Evolutionary conservation across 2,113 vertebrate genomes (phyloP), one percentile per base, ranked within the genome.

Genomic region (Syrrhaptes paradoxus): DNA sequence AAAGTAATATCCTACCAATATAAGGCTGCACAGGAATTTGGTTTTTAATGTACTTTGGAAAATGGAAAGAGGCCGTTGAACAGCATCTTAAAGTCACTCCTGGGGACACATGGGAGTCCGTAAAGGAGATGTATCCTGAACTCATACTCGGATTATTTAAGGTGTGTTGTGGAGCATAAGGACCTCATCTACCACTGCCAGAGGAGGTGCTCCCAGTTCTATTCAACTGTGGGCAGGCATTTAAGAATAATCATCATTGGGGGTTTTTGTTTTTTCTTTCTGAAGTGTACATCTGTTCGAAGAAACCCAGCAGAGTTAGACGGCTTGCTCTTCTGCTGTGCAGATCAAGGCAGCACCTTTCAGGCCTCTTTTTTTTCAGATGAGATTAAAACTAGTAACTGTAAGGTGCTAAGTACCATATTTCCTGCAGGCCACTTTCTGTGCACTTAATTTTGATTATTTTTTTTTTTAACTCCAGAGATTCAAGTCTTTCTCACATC

Each of bases 61-160:
- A 63, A 51, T 4, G 38, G 32, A 7, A 63, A 61, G 55, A 26
- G 26, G 16, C 20, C 1, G 3, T 9, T 43, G 25, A 74, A 28
- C 17, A 29, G 19, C 11, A 10, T 41, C n/a, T 3, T 24, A 2
- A 24, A 34, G 34, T 55, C 32, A 6, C 25, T 77, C 38, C 21
- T 62, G 41, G 54, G 38, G 15, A 10, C 17, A 9, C 2, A 0
- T 6, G 7, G 17, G 13, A 0, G 57, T 24, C 41, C 4, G 0
- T 17, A 1, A 20, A 5, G 28, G 54, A 34, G 61, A n/a, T 0
- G 0, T n/a, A 6, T 13, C 22, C 41, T 21, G 49, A 31, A 46
- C 32, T 38, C 6, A 6, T 83, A 34, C n/a, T 52, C 29, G 4
- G 73, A 10, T 36, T 76, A 14, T n/a, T 75, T 51, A 45, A 19